A percentile compares a stretch with the other conserved stretches of the same genome.
These are phyloP conservation scores for Melinaea menophilus DNA, from an alignment of 2,888 invertebrate species.

Conservation along the genomic window DNA sequence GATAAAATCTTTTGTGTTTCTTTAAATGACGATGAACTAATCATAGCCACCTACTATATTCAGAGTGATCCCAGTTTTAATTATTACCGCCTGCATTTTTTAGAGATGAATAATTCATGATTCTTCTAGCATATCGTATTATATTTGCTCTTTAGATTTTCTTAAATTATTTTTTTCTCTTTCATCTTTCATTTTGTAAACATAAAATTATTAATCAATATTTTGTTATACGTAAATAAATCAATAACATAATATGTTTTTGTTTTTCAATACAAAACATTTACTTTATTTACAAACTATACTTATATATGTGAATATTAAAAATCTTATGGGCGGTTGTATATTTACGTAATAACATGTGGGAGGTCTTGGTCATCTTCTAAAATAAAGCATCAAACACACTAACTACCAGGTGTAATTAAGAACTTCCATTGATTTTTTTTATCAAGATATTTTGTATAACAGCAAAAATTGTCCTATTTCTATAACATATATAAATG, in stretches of 20 bases:
- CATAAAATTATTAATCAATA: no score
- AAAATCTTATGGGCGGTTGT: no score
- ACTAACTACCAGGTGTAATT: not conserved
- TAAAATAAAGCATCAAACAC: conserved; percentile 1
- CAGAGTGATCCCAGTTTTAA: not conserved
- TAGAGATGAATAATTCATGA: not conserved
- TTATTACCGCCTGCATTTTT: not conserved
- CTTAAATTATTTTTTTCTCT: no score
- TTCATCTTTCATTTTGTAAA: no score
- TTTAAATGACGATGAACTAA: conserved; percentile 5
- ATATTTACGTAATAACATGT: conserved; percentile 1
- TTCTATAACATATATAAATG: no score
- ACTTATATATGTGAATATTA: no score
- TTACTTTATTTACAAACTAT: no score
- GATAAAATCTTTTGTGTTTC: not conserved
- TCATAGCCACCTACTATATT: conserved; percentile 4
- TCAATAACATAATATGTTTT: no score
- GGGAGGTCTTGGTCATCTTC: conserved; percentile 16
- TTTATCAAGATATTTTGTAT: no score
- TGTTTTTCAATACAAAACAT: no score
- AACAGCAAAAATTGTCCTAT: no score
- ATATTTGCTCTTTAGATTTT: not conserved
- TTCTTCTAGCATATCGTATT: not conserved
- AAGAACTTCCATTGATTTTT: not conserved
- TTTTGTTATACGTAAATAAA: no score